Evolutionary conservation across 1,140 invertebrate genomes (phyloP), one percentile per base, ranked within the genome.

Genomic region (Bombus vancouverensis): DNA sequence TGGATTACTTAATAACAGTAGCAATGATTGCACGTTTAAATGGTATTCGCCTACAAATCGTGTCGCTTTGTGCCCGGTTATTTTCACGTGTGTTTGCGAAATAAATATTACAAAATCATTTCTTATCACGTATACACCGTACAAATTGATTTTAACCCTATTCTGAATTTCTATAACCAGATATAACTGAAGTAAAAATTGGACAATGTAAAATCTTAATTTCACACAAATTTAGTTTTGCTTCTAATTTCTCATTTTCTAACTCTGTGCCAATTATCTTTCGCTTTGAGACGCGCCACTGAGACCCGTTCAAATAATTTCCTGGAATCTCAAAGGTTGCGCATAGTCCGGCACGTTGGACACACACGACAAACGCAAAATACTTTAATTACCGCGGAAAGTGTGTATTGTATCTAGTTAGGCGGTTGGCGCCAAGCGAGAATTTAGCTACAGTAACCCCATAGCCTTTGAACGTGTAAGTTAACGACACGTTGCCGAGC

Each of bases 1-100:
- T 83, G 28, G 85, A 68, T 90, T 89, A 66, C 85, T 76, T 87
- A 82, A 86, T 66, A 65, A 25, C 28, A 75, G 81, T 62, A 77
- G 34, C 66, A 59, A 59, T 18, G 62, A 85, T 72, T 70, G 82
- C 65, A 39, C 81, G 74, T 79, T 85, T 78, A 65, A 84, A 78
- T 42, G 34, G 81, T 44, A 72, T 53, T 47, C 75, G 76, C 66
- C 47, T 53, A 77, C 70, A 66, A 84, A 66, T 77, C 74, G 68
- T 68, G 39, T 13, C n/a, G 28, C 62, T 72, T 85, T 85, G 53
- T 81, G 32, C 22, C 22, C 34, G 15, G 3, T 44, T 34, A 81
- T 53, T 79, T 79, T 37, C 42, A n/a, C 44, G 57, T 65, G 32
- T 18, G 13, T 8, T 81, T 85, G 12, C 70, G 13, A 34, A 81